Base-by-base conservation (phyloP, 2,113 vertebrate genomes). In the Chlorodrepanis virens region DNA sequence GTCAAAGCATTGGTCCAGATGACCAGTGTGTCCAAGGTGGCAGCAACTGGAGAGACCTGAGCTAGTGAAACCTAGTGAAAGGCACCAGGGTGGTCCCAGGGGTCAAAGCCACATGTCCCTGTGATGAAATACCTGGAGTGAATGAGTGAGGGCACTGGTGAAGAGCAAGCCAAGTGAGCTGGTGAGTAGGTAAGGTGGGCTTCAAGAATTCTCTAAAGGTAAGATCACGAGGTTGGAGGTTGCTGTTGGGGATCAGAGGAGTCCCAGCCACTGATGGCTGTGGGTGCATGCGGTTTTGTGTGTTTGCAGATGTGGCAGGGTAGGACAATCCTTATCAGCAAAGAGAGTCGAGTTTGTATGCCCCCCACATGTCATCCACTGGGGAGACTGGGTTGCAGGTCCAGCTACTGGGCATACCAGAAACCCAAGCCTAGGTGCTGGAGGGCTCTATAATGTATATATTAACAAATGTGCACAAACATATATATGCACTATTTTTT, bases 211-310 rank as follows among this genome's bases (percentile, higher is more conserved):
- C 24, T 44, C 8, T 72, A 17, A 49, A n/a, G 9, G 9, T 5
- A 3, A 71, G 14, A 33, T 24, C n/a, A 5, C 0, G 2, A 14
- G 3, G 9, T 3, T 3, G 5, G 11, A 76, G 5, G 2, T 14
- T 77, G 14, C 11, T 49, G 3, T 2, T 77, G 14, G 14, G 14
- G 7, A 68, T 53, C 12, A 72, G 37, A 23, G 39, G 14, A 77
- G 11, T 28, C 11, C 23, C 39, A 84, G 17, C 1, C 21, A 53
- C 4, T 11, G 33, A 39, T 2, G 0, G 8, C 12, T 45, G 14
- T 14, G 29, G 3, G 21, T 18, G 4, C 1, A 0, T 2, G 9
- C 53, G 23, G n/a, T n/a, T 63, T 31, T 49, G 17, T 39, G 15
- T 29, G 3, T 47, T 52, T 57, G n/a, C 4, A 8, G 14, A 13